These are phyloP conservation scores for Onychostruthus taczanowskii DNA, from an alignment of 2,113 vertebrate species.

Conservation along the genomic window DNA sequence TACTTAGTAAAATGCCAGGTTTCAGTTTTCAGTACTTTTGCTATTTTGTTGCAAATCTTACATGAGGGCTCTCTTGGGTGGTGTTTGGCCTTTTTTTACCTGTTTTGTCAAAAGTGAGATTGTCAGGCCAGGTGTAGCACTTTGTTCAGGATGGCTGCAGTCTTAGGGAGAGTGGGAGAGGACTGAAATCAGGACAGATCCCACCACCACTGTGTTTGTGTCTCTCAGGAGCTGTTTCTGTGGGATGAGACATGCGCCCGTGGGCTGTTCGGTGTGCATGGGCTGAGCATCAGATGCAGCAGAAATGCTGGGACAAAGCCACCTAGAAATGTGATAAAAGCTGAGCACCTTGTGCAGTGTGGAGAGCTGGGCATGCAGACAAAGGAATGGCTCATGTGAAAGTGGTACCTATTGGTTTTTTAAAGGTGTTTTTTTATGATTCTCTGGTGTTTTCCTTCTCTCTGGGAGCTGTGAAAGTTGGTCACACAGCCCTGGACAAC, in stretches of 20 bases:
- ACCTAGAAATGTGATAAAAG: not conserved
- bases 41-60: not conserved
- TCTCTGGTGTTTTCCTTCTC: not conserved
- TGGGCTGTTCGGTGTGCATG: fast-evolving
- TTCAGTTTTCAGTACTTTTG: not conserved
- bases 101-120: not conserved
- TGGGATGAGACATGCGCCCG: not conserved
- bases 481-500: not conserved
- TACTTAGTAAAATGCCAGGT: not conserved
- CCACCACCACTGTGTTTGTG: fast-evolving
- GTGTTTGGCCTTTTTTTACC: not conserved
- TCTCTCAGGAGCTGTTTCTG: fast-evolving
- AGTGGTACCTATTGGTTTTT: not conserved
- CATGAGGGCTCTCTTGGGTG: not conserved
- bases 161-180: not conserved
- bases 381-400: not conserved
- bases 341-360: not conserved
- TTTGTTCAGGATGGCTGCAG: not conserved
- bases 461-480: not conserved
- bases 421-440: fast-evolving
- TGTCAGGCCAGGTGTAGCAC: fast-evolving
- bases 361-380: not conserved
- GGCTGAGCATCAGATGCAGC: not conserved
- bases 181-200: not conserved
- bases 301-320: not conserved